phyloP scores from a whole-genome alignment of 35 echinoderm and acorn worm species.

The Anneissia japonica region DNA sequence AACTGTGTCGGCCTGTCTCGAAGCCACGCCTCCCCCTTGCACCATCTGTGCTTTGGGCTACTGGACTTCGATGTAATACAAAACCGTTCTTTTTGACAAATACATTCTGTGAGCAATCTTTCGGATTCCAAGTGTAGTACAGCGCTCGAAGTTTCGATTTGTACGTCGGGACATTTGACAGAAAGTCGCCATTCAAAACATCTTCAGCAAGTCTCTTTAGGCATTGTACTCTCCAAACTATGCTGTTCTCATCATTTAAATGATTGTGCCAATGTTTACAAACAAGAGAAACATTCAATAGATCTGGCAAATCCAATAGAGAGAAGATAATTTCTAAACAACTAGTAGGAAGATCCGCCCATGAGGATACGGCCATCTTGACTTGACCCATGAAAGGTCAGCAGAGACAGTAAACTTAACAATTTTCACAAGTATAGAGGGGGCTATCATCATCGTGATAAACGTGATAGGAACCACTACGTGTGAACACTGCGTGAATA shows the following conservation, averaged over 20 bases:
- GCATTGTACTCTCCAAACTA: conserved; percentile 89
- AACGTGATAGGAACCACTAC: no score
- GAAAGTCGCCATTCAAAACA: conserved; percentile 74
- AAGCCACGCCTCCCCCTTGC: conserved; percentile 83
- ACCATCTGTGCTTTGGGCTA: conserved; percentile 98
- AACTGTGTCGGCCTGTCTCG: conserved; percentile 75
- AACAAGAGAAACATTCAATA: conserved; percentile 75
- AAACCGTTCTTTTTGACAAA: conserved; percentile 93
- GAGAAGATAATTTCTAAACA: conserved; percentile 89
- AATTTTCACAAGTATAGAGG: neutral
- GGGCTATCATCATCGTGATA: neutral
- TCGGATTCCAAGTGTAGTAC: conserved; percentile 86
- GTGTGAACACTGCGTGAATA: no score
- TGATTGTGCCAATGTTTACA: conserved; percentile 91
- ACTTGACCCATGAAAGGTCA: neutral
- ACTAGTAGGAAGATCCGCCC: conserved; percentile 43
- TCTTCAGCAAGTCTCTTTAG: conserved; percentile 71
- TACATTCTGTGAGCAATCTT: conserved; percentile 90
- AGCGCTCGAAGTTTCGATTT: conserved; percentile 83
- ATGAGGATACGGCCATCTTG: conserved; percentile 14
- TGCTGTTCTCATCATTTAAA: conserved; percentile 89
- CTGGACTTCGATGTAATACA: conserved; percentile 86
- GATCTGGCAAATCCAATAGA: conserved; percentile 77
- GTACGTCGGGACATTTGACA: conserved; percentile 84
- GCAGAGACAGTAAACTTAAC: neutral